A percentile compares a stretch with the other conserved stretches of the same genome.
phyloP scores from a whole-genome alignment of 2,888 invertebrate genomes.

The Drosophila stalkeri region DNA sequence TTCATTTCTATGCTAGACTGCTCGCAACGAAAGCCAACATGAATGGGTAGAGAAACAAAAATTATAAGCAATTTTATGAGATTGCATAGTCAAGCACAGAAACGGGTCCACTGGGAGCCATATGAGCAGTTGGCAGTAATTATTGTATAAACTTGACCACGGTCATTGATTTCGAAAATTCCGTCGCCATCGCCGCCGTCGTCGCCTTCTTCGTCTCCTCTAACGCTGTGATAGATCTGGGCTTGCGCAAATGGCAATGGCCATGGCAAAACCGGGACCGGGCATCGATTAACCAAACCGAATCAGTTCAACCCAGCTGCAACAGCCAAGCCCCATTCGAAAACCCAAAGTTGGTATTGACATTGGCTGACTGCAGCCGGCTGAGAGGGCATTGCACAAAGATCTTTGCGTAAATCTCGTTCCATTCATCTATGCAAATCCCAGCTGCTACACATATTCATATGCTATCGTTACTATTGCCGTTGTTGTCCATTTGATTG shows the following conservation, averaged over 20 bases:
- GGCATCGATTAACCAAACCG: conserved; percentile 22
- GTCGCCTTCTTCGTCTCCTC: conserved; percentile 26
- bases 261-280: conserved; percentile 42
- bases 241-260: conserved; percentile 69
- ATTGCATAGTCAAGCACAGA: conserved; percentile 50
- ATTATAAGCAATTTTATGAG: conserved; percentile 47
- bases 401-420: conserved; percentile 54
- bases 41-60: conserved; percentile 7
- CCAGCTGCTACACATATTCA: background rate
- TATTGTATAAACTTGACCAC: conserved; percentile 76
- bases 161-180: conserved; percentile 82
- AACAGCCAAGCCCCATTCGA: conserved; percentile 28
- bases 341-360: conserved; percentile 47
- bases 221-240: conserved; percentile 52
- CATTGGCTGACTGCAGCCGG: conserved; percentile 52
- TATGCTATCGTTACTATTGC: conserved; percentile 13
- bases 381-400: conserved; percentile 50
- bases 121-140: conserved; percentile 38
- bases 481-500: conserved; percentile 11
- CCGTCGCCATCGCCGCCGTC: conserved; percentile 33
- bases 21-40: conserved; percentile 13
- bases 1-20: conserved; percentile 32
- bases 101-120: conserved; percentile 52
- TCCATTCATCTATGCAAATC: conserved; percentile 52
- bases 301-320: conserved; percentile 13